A percentile compares a stretch with the other conserved stretches of the same genome.
Evolutionary conservation across 2,797 vertebrate genomes (phyloP).

Genomic region (Pristis pectinata): DNA sequence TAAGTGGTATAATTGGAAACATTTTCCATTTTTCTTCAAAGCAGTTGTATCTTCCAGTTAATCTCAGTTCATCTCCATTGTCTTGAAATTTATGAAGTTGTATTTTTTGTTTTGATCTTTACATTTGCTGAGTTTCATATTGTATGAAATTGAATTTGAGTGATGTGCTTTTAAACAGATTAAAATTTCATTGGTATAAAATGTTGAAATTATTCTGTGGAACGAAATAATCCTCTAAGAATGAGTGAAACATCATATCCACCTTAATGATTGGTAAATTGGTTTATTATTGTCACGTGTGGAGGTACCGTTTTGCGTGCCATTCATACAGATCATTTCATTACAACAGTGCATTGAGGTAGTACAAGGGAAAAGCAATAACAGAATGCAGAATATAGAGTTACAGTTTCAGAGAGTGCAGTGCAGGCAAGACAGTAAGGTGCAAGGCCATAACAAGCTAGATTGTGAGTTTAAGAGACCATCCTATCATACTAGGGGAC

Average conservation of each 20-base stretch:
- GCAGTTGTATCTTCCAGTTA: not conserved
- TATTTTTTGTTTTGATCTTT: not conserved
- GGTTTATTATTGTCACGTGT: too few species aligned
- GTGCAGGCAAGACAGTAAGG: too few species aligned
- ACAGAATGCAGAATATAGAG: too few species aligned
- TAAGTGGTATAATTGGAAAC: not conserved
- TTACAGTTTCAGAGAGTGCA: too few species aligned
- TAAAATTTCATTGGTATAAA: not conserved
- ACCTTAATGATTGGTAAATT: not conserved
- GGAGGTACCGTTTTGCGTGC: too few species aligned
- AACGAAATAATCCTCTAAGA: not conserved
- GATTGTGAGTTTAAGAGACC: too few species aligned
- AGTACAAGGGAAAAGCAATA: too few species aligned
- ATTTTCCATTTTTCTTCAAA: not conserved
- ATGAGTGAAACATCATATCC: not conserved
- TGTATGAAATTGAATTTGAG: not conserved
- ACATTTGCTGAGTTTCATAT: not conserved
- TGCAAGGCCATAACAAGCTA: too few species aligned
- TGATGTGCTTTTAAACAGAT: not conserved
- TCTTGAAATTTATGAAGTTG: not conserved
- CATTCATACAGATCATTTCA: too few species aligned
- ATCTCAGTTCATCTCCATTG: not conserved
- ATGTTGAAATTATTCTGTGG: not conserved
- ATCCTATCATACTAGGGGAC: too few species aligned
- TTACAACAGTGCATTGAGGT: too few species aligned